Percentiles rank a stretch among this genome's conserved stretches.
Evolutionary conservation across 2,797 vertebrate genomes (phyloP).

Genomic region (Melopsittacus undulatus): DNA sequence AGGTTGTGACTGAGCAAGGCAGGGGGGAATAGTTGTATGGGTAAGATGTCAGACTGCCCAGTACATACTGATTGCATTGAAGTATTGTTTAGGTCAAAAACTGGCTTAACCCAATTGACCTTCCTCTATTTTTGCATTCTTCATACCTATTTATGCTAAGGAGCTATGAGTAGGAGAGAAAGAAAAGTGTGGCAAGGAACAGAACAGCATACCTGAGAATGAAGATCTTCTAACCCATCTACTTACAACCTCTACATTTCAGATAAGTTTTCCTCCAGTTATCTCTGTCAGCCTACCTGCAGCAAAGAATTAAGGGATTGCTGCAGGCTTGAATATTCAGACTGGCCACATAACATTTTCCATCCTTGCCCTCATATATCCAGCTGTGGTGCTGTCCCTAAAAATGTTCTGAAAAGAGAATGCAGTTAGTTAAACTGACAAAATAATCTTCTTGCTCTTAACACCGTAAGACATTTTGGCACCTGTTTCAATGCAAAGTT

Average conservation of each 20-base stretch:
- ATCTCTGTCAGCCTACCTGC: neutral
- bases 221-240: neutral
- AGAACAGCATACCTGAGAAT: neutral
- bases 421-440: neutral
- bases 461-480: neutral
- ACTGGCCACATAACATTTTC: neutral
- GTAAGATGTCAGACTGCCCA: neutral
- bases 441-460: neutral
- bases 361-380: neutral
- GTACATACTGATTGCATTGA: accelerated
- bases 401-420: neutral
- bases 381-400: neutral
- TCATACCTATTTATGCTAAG: neutral
- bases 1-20: neutral
- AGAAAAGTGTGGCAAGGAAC: neutral
- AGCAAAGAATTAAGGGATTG: neutral
- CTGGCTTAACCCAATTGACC: neutral
- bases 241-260: neutral
- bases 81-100: neutral
- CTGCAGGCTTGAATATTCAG: neutral
- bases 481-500: neutral
- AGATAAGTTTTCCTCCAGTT: neutral
- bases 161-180: neutral
- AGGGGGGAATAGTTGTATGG: accelerated
- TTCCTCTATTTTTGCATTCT: neutral